phyloP scores from a whole-genome alignment of 2,113 vertebrate genomes.

The Aplodontia rufa region DNA sequence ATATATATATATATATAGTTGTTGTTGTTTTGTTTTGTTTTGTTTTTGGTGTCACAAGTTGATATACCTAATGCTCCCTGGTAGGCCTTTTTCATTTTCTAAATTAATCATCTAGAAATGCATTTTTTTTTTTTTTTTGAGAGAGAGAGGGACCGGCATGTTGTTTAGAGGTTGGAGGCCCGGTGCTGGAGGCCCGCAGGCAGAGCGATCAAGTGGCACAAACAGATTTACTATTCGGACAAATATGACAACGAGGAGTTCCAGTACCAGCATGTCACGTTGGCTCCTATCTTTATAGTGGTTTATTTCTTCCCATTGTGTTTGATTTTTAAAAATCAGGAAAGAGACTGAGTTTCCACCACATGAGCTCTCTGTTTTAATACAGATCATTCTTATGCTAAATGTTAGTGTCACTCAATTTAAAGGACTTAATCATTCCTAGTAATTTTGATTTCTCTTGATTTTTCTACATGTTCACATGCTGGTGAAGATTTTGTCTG shows the following conservation, averaged over 20 bases:
- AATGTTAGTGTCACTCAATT: background rate
- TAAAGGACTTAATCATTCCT: background rate
- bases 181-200: too few species aligned
- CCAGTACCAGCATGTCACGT: too few species aligned
- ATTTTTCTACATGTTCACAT: background rate
- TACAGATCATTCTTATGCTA: background rate
- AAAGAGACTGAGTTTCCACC: background rate
- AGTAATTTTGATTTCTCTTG: background rate
- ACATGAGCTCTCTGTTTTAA: background rate
- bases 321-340: background rate
- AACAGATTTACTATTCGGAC: too few species aligned
- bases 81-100: background rate
- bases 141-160: too few species aligned
- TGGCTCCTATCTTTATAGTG: background rate
- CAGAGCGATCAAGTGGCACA: too few species aligned
- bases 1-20: too few species aligned
- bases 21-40: too few species aligned
- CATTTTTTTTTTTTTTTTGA: too few species aligned
- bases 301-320: background rate
- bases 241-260: too few species aligned
- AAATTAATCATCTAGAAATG: background rate
- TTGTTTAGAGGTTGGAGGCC: too few species aligned
- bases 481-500: background rate
- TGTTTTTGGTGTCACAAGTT: background rate
- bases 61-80: background rate